These are phyloP conservation scores for Drosophila cardini DNA, from an alignment of 1,140 invertebrate species.

Conservation along the genomic window DNA sequence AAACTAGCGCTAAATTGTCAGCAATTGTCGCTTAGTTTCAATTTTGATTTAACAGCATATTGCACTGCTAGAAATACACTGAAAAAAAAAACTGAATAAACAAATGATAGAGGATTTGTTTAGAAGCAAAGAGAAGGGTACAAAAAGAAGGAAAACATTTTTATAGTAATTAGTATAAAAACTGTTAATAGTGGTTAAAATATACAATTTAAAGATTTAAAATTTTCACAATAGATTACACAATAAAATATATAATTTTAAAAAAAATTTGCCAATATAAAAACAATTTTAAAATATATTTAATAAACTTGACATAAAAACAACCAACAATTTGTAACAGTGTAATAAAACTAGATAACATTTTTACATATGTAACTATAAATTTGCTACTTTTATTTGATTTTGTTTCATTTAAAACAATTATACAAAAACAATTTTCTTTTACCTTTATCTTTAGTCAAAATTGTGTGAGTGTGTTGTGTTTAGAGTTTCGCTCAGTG, in stretches of 20 bases:
- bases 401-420: neutral
- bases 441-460: slow-evolving; percentile 20
- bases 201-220: no score
- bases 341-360: no score
- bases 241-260: no score
- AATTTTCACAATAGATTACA: no score
- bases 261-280: no score
- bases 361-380: no score
- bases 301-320: no score
- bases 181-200: no score
- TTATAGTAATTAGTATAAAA: no score
- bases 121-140: neutral
- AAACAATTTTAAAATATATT: no score
- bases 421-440: neutral
- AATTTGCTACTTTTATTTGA: neutral
- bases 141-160: no score
- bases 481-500: slow-evolving; percentile 24
- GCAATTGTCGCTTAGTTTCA: slow-evolving; percentile 42
- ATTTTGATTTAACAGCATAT: slow-evolving; percentile 24
- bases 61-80: slow-evolving; percentile 27
- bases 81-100: neutral
- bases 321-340: no score
- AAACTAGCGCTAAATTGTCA: slow-evolving; percentile 68
- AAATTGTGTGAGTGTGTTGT: slow-evolving; percentile 3
- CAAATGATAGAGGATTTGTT: neutral